Evolutionary conservation across 1,140 invertebrate species (phyloP), one percentile per base, ranked within the genome.

Genomic region (Popillia japonica): DNA sequence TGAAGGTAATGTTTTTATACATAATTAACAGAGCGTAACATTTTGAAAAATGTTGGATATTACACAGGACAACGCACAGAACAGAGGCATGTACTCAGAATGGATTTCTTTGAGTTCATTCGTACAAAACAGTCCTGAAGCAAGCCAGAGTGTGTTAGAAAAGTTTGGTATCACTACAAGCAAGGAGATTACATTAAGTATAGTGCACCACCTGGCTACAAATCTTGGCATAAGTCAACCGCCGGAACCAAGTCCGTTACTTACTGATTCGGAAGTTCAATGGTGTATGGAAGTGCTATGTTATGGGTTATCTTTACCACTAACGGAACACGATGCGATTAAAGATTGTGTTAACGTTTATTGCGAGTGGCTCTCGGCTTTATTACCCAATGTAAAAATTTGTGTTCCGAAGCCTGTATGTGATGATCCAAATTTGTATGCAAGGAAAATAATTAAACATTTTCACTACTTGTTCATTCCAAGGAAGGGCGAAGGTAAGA

Each of bases 281-380:
- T 97, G 95, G 95, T 95, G 94, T 74, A 95, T 97, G 92, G 95
- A 96, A 90, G 96, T 98, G 7, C 93, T 99, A 22, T 96, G 97
- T 83, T 98, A 93, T 89, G 97, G 98, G 0, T 89, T 99, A 0
- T 96, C 95, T 41, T 87, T 99, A 41, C 96, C 96, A 0, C 85
- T 99, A 10, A 89, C 91, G 42, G 96, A 99, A 86, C 96, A 98
- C 86, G 97, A 99, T 81, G 95, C 96, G 0, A 94, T 99, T 55
- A 93, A 96, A 80, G 97, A 99, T 87, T 99, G 97, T 88, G 97
- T 99, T 8, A 96, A 96, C 87, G 94, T 99, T 23, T 99, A 99
- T 85, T 99, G 96, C 87, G 97, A 99, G 84, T 99, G 98, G 98
- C 87, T 99, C 34, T 94, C 94, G 0, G 94, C 96, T 0, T 88